Conservation (phyloP, 2,888 invertebrate species). For the Alloplasta piceator region DNA sequence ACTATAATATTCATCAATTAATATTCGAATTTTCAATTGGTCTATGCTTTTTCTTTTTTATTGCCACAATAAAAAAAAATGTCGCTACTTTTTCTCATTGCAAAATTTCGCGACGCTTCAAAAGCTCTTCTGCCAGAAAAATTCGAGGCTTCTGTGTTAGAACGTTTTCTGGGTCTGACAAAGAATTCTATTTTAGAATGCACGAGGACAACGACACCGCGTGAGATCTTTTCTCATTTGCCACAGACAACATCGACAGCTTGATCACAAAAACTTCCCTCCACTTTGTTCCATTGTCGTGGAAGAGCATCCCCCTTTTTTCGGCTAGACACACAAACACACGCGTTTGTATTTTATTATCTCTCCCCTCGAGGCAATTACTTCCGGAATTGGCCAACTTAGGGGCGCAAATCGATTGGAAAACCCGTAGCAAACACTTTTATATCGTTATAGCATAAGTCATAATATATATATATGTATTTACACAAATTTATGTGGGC, state of each 20-base stretch:
- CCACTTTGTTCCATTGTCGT: neutral
- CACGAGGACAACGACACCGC: conserved; percentile 38
- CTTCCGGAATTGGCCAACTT: conserved; percentile 11
- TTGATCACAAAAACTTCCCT: neutral
- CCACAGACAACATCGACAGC: conserved; percentile 11
- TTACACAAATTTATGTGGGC: neutral
- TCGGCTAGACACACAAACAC: neutral
- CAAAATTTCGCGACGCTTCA: no score
- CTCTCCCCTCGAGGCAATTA: conserved; percentile 29
- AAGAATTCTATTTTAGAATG: conserved; percentile 42
- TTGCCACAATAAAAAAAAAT: no score
- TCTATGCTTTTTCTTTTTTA: neutral
- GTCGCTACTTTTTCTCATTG: no score
- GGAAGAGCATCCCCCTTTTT: neutral
- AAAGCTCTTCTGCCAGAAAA: no score
- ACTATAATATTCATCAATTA: no score
- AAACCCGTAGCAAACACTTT: conserved; percentile 12
- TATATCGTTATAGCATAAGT: conserved; percentile 14
- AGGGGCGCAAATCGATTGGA: conserved; percentile 33
- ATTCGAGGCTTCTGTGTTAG: neutral
- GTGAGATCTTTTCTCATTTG: neutral
- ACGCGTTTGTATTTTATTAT: neutral
- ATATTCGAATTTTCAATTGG: neutral
- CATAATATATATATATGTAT: neutral
- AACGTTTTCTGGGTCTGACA: conserved; percentile 27